Base-by-base conservation (phyloP, 2,888 invertebrate species). In the Malachius bipustulatus region DNA sequence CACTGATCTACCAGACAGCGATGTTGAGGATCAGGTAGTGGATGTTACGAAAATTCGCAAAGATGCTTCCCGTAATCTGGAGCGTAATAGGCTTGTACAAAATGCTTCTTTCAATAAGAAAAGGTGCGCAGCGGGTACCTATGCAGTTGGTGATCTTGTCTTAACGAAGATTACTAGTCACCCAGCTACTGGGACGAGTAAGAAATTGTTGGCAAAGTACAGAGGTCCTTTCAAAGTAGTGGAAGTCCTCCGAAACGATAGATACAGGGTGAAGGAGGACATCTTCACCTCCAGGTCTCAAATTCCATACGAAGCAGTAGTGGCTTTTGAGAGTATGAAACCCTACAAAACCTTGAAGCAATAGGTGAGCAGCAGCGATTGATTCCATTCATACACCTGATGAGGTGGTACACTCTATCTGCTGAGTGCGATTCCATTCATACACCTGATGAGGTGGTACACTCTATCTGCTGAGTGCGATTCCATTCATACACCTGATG, bases 181-280 rank as follows among this genome's bases (percentile, higher is more conserved):
- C 6, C 27, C 39, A 11, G 38, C 37, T 9, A 37, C 38, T 3
- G 38, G 45, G 14, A 13, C 3, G 12, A 45, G 41, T 13, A 35
- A 40, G 3, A 45, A 45, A 14, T 33, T 45, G 8, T 26, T 33
- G 13, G 35, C 38, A 4, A 45, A 39, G 19, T 45, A 36, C 39
- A 33, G 34, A 35, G 45, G 45, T 11, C 44, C 40, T n/a, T 42
- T 40, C 26, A 10, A 26, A 14, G 30, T 42, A 12, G 16, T 28
- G 3, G 27, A 32, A 19, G 34, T 27, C 6, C 13, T 41, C 4
- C 34, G 28, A 1, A 33, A 38, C 10, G 38, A 42, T 14, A 30
- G 42, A 4, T 42, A 36, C 27, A 28, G 32, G 26, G 38, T 42
- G 2, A 4, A 10, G 4, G 37, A 39, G n/a, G n/a, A n/a, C n/a